Conservation (phyloP, 2,797 vertebrate genomes). For the Adelosebastes latens region DNA sequence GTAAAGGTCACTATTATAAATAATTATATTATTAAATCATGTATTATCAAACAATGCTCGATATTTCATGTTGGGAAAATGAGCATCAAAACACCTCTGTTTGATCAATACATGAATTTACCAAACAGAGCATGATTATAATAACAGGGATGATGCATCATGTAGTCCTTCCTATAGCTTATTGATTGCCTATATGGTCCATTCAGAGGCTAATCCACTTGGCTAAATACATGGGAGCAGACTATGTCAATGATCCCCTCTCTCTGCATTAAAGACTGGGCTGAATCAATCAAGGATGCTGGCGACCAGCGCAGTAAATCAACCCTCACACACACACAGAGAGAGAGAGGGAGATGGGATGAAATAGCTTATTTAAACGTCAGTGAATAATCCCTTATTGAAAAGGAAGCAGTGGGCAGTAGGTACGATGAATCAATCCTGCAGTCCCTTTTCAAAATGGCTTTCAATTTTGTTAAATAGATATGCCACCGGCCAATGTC, state of each 20-base stretch:
- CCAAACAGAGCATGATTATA: neutral
- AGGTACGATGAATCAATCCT: constrained; percentile 18
- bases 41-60: neutral
- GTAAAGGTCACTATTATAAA: neutral
- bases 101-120: neutral
- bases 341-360: constrained; percentile 13
- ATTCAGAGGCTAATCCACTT: constrained; percentile 62
- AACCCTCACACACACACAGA: neutral
- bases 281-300: constrained; percentile 55
- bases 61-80: neutral
- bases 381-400: constrained; percentile 9
- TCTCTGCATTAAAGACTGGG: constrained; percentile 45
- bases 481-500: neutral
- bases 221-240: constrained; percentile 42
- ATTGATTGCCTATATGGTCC: constrained; percentile 49
- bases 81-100: neutral
- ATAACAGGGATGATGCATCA: constrained; percentile 19
- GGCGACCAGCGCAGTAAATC: constrained; percentile 50
- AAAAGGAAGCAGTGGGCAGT: constrained; percentile 16
- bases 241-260: constrained; percentile 50
- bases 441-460: constrained; percentile 21
- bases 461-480: constrained; percentile 23
- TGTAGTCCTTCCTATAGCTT: neutral
- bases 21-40: neutral
- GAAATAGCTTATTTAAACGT: constrained; percentile 16